Evolutionary conservation across 2,797 vertebrate species (phyloP), one percentile per base, ranked within the genome.

Genomic region (Epinephelus awoara): DNA sequence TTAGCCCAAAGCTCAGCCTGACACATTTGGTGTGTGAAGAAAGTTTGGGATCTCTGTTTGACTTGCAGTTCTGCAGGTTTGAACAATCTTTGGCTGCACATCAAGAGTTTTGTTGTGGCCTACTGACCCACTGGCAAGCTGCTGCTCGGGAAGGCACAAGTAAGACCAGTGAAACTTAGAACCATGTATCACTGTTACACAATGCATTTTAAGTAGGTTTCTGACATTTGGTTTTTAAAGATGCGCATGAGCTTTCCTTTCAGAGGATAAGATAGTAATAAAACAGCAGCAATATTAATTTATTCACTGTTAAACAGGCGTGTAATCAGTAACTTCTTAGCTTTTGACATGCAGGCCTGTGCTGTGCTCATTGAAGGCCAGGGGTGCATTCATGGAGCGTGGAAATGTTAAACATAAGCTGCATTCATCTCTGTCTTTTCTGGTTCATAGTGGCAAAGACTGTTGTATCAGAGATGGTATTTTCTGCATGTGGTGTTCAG

Each of bases 341-440:
- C 17, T 67, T 73, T 62, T 54, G 40, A 49, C 47, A 66, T 56
- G 10, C 47, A 51, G 64, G 62, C 52, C 42, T 61, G 56, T 50
- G 47, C 27, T 77, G 56, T 76, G 34, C 49, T 50, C 46, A 55
- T 8, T 62, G 38, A 55, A 70, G 70, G 54, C 75, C 75, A 75
- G 12, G 64, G 58, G 49, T 49, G 8, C 47, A 50, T 58, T 63
- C 21, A 34, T n/a, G 8, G 42, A 34, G 5, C 1, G 0, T 34
- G 14, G 61, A 13, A 18, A 63, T 55, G 72, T 65, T 3, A 67
- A 54, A 8, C 5, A 62, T 40, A 25, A 54, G 11, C 14, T 68
- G 4, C 19, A 44, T 59, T 58, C 1, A 58, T 65, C 56, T 23
- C 11, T 6, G 2, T 29, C 5, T 51, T 62, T 55, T 27, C 6